Base-by-base conservation (phyloP, 2,797 vertebrate genomes). In the Micrastur ruficollis region DNA sequence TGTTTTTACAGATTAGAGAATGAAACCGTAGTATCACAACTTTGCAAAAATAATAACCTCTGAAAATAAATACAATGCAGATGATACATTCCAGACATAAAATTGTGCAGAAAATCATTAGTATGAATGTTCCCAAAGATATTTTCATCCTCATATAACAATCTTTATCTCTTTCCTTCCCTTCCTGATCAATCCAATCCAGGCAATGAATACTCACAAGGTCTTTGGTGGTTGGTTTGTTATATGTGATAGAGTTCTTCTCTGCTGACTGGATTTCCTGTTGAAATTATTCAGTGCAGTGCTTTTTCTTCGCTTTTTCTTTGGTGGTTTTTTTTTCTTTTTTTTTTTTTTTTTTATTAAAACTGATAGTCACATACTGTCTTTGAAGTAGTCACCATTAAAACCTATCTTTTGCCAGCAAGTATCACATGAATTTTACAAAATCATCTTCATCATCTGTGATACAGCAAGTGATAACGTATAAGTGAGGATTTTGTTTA, bases 1-100 rank as follows among this genome's bases (percentile, higher is more conserved):
- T 47, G 8, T 49, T 65, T 92, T 74, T 70, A 47, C 6, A 18
- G n/a, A 27, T 3, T 81, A 75, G 38, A 92, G 36, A 91, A 74
- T 52, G 53, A 94, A 96, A 90, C 12, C 29, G 16, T 8, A 79
- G 15, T 20, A 17, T 52, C 52, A 65, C 13, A 81, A 58, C 47
- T 79, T 96, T 93, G 88, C 65, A 49, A 66, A 82, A 95, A 89
- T 87, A 81, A 79, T 76, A 91, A 80, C 14, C 3, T 91, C 59
- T 70, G 68, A 92, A 94, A 62, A 81, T 84, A 72, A 95, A 89
- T 61, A 29, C 50, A 61, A 59, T 34, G 53, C 58, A 68, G 19
- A 25, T 52, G 49, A 58, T 81, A 55, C 31, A 68, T 75, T 90
- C 47, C 40, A 73, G 66, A 27, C 34, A 92, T 53, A 67, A 76